A percentile compares a stretch with the other conserved stretches of the same genome.
phyloP scores from a whole-genome alignment of 1,140 invertebrate genomes.

The Lucilia sericata region DNA sequence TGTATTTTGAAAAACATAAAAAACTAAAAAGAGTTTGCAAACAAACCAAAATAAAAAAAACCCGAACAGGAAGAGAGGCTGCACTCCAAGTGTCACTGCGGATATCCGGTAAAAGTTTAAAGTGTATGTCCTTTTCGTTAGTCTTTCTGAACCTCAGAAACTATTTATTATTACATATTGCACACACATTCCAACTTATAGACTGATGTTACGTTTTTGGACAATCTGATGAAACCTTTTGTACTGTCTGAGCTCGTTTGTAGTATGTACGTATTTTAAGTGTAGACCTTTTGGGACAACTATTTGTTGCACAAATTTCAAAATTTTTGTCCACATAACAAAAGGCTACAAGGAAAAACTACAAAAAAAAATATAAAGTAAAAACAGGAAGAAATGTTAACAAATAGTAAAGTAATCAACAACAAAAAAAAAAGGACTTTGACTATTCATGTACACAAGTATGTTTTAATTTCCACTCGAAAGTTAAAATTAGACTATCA shows the following conservation, averaged over 20 bases:
- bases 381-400: not conserved
- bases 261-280: not conserved
- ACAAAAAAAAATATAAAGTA: not conserved
- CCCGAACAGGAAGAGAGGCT: conserved; percentile 20
- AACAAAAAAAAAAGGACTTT: not conserved
- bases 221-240: conserved; percentile 36
- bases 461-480: not conserved
- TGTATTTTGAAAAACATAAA: not conserved
- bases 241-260: not conserved
- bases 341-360: not conserved
- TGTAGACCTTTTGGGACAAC: conserved; percentile 23
- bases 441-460: not conserved
- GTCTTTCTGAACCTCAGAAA: conserved; percentile 24
- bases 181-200: too few relatives aligned
- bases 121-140: conserved; percentile 35
- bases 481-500: conserved; percentile 30
- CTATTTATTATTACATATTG: conserved; percentile 7
- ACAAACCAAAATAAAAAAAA: not conserved
- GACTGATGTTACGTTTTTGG: not conserved
- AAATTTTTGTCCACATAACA: not conserved
- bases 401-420: not conserved
- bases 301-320: conserved; percentile 19
- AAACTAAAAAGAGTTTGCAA: not conserved
- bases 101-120: conserved; percentile 36
- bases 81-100: conserved; percentile 31